Conservation (phyloP, 2,888 invertebrate species). For the Diadegma fenestrale region DNA sequence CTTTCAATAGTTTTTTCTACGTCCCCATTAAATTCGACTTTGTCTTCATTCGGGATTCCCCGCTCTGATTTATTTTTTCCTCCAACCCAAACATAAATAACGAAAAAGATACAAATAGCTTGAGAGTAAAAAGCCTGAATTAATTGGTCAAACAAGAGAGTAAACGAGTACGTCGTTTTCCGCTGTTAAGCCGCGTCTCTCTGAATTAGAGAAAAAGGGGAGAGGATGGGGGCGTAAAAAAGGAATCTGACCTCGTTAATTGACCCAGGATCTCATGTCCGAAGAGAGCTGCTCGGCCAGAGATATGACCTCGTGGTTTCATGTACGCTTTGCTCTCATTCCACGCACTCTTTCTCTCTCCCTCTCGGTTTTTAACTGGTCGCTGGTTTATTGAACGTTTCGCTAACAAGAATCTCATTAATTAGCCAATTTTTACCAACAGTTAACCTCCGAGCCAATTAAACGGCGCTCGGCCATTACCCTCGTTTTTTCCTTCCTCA, state of each 20-base stretch:
- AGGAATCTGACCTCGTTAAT: slow-evolving; percentile 69
- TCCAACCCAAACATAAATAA: slow-evolving; percentile 23
- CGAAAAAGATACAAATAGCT: not conserved
- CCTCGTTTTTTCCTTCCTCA: slow-evolving; percentile 22
- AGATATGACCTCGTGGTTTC: slow-evolving; percentile 45
- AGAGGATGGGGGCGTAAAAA: slow-evolving; percentile 26
- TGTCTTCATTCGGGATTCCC: not conserved
- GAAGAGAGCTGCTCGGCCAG: slow-evolving; percentile 45
- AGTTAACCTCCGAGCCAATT: slow-evolving; percentile 60
- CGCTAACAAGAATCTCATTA: slow-evolving; percentile 65
- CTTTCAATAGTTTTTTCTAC: not conserved
- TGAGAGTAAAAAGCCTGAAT: slow-evolving; percentile 16
- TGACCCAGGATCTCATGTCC: slow-evolving; percentile 60
- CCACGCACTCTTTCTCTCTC: slow-evolving; percentile 12
- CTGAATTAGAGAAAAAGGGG: slow-evolving; percentile 7
- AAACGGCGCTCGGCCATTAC: slow-evolving; percentile 67
- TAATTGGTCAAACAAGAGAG: slow-evolving; percentile 64
- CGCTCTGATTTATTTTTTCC: slow-evolving; percentile 32
- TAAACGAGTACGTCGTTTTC: slow-evolving; percentile 58
- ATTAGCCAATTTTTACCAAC: slow-evolving; percentile 65
- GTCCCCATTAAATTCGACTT: not conserved
- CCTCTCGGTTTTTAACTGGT: not conserved
- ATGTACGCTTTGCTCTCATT: slow-evolving; percentile 19
- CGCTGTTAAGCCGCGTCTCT: slow-evolving; percentile 24
- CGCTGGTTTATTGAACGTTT: slow-evolving; percentile 46